These are phyloP conservation scores for Clepsis dumicolana DNA, from an alignment of 2,888 invertebrate genomes.

Conservation along the genomic window DNA sequence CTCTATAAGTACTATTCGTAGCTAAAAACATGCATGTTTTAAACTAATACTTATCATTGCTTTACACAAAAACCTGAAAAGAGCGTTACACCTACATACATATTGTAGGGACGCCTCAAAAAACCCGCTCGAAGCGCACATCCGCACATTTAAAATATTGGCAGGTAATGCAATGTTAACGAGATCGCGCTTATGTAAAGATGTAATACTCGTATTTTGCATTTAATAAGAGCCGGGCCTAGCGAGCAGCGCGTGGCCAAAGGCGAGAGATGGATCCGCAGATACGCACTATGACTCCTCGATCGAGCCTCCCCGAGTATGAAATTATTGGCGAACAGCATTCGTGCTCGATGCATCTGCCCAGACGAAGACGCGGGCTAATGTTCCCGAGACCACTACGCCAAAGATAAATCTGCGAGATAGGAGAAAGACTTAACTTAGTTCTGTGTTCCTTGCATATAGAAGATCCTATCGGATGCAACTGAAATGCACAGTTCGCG, in stretches of 20 bases:
- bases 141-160: conserved; percentile 69
- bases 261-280: conserved; percentile 73
- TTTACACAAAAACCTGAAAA: too few relatives aligned
- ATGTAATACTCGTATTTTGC: conserved; percentile 74
- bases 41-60: too few relatives aligned
- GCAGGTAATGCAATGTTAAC: conserved; percentile 70
- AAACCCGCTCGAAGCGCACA: conserved; percentile 50
- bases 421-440: conserved; percentile 59
- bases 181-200: conserved; percentile 77
- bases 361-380: conserved; percentile 61
- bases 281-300: conserved; percentile 65
- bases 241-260: conserved; percentile 70
- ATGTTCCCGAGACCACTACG: conserved; percentile 74
- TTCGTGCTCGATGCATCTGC: conserved; percentile 83
- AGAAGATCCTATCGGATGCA: conserved; percentile 49
- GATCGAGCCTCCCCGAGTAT: conserved; percentile 74
- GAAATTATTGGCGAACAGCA: conserved; percentile 83
- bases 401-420: conserved; percentile 77
- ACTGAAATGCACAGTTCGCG: conserved; percentile 52
- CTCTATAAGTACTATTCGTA: too few relatives aligned
- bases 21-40: too few relatives aligned
- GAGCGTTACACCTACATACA: neutral
- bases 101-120: conserved; percentile 17
- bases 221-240: conserved; percentile 80
- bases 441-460: conserved; percentile 62